Conservation (phyloP, 1,140 invertebrate genomes). For the Grapholita molesta region DNA sequence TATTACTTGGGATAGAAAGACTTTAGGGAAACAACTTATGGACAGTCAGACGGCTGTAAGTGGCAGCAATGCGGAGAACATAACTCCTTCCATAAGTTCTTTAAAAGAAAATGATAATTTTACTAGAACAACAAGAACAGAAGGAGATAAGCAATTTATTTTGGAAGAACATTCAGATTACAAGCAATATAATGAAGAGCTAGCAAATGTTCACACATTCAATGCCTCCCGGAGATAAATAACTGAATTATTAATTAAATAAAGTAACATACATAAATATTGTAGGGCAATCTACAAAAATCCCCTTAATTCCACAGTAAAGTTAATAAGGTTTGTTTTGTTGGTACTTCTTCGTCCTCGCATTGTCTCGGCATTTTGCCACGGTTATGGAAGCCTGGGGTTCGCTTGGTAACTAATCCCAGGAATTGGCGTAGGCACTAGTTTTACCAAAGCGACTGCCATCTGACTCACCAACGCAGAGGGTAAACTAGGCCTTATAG, state of each 20-base stretch:
- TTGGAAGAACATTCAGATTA: constrained; percentile 28
- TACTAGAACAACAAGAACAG: constrained; percentile 12
- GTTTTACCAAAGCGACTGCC: no score
- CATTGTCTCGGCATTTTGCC: no score
- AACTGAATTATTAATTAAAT: neutral
- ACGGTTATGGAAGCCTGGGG: no score
- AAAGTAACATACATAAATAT: neutral
- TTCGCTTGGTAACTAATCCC: no score
- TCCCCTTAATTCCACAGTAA: no score
- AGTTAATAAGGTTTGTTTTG: no score
- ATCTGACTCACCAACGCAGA: no score
- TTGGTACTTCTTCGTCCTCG: no score
- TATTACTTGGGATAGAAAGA: neutral
- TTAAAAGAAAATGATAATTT: neutral
- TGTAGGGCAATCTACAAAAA: no score
- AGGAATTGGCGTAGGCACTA: no score
- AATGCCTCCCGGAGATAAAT: neutral
- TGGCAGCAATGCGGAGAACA: neutral
- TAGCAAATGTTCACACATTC: neutral
- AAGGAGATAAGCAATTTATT: constrained; percentile 24
- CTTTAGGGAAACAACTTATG: neutral
- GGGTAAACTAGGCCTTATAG: no score
- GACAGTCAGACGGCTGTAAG: neutral
- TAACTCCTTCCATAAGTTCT: no score
- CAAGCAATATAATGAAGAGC: constrained; percentile 28